Evolutionary conservation across 2,113 vertebrate species (phyloP).

Genomic region (Acanthisitta chloris): DNA sequence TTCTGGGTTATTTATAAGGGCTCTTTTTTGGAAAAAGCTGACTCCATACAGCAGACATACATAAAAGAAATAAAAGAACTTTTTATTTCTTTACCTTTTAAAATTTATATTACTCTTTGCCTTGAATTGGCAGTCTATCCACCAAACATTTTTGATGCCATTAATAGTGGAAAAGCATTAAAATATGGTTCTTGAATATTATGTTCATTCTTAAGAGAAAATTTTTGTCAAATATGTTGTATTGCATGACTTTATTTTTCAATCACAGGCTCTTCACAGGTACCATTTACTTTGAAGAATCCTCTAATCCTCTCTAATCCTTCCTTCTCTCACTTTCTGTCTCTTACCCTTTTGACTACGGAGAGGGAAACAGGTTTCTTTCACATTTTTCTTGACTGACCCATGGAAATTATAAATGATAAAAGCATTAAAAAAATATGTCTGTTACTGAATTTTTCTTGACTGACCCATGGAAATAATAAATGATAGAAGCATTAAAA

Average conservation of each 20-base stretch:
- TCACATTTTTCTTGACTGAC: neutral
- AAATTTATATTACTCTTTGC: neutral
- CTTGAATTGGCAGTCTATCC: neutral
- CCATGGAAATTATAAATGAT: neutral
- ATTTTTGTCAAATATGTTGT: neutral
- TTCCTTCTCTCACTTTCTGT: neutral
- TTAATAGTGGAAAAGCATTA: neutral
- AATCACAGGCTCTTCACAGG: neutral
- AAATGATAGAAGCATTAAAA: neutral
- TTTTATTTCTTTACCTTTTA: neutral
- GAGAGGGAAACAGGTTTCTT: neutral
- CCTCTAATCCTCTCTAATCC: neutral
- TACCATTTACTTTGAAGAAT: neutral
- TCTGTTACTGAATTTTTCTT: neutral
- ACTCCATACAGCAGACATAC: neutral
- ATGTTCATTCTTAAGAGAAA: neutral
- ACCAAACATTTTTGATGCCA: neutral
- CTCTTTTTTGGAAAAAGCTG: neutral
- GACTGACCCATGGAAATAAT: neutral
- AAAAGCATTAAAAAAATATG: neutral
- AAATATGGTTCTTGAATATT: neutral
- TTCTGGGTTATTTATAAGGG: neutral
- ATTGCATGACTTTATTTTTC: neutral
- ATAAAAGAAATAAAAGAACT: neutral
- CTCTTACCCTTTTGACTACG: neutral